A percentile compares a stretch with the other conserved stretches of the same genome.
phyloP scores from a whole-genome alignment of 2,888 invertebrate species.

The Diogma glabrata region DNA sequence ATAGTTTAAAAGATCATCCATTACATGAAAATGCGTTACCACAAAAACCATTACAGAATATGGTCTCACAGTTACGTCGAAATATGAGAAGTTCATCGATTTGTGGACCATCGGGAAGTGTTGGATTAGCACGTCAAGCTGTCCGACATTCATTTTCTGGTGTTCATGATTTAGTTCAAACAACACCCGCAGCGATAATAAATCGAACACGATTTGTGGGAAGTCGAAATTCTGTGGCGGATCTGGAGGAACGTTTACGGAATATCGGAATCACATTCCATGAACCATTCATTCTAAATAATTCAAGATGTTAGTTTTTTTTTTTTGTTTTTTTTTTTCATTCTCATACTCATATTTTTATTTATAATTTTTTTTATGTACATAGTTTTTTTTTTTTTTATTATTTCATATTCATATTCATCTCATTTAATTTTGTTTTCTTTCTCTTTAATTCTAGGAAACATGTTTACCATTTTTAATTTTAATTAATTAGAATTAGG shows the following conservation, averaged over 20 bases:
- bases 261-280: conserved; percentile 33
- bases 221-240: conserved; percentile 35
- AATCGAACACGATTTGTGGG: conserved; percentile 29
- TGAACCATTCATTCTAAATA: conserved; percentile 27
- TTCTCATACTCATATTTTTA: too few relatives aligned
- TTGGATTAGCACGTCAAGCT: conserved; percentile 29
- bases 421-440: too few relatives aligned
- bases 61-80: conserved; percentile 15
- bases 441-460: too few relatives aligned
- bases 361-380: too few relatives aligned
- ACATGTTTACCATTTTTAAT: too few relatives aligned
- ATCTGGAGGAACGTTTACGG: conserved; percentile 33
- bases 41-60: conserved; percentile 12
- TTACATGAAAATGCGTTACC: too few relatives aligned
- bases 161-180: conserved; percentile 34
- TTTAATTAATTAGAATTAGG: too few relatives aligned
- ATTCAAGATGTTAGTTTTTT: conserved; percentile 28
- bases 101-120: conserved; percentile 19
- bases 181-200: conserved; percentile 30
- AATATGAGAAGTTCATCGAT: conserved; percentile 16
- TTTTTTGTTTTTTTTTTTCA: too few relatives aligned
- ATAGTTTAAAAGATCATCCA: conserved; percentile 51
- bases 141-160: conserved; percentile 36
- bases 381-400: too few relatives aligned
- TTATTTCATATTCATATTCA: too few relatives aligned